Base-by-base conservation (phyloP, 1,140 invertebrate genomes). In the Meloidogyne chitwoodi region DNA sequence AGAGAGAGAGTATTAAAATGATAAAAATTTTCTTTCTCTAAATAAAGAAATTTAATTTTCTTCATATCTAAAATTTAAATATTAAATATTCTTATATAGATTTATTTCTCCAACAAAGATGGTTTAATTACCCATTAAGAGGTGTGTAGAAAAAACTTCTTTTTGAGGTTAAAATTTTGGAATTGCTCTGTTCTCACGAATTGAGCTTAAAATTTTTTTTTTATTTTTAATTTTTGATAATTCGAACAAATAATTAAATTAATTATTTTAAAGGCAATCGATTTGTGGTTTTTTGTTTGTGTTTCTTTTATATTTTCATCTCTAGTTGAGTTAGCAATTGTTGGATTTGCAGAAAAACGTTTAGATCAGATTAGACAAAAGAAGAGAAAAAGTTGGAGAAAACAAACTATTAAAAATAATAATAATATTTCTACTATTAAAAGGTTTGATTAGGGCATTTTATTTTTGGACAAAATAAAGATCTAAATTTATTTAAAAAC, bases 261-360 rank as follows among this genome's bases (percentile, higher is more conserved):
- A n/a, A n/a, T n/a, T n/a, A n/a, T n/a, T n/a, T n/a, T n/a, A n/a
- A n/a, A n/a, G 80, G 80, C 80, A 31, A 82, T 82, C 41, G 88
- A 89, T 77, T 81, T 89, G 11, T 89, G 88, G 88, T 87, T 88
- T 71, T 87, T 88, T 63, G 83, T 83, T 24, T 89, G 88, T 70
- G 80, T 89, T 6, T 79, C 86, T 19, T 89, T 89, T 77, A 88
- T 89, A 14, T 89, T 89, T 77, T 83, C 88, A 12, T 86, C 87
- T 1, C 80, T 89, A 11, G 80, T 89, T 38, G 88, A 89, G 80
- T 85, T 88, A 76, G 88, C 88, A 26, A 81, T 88, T 68, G 88
- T 89, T 29, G 84, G 83, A 27, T 87, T 85, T 72, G 84, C 87
- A 27, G 84, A 85, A 68, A 83, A 82, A 68, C 22, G 66, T 31